Evolutionary conservation across 1,140 invertebrate genomes (phyloP), one percentile per base, ranked within the genome.

Genomic region (Meloidogyne chitwoodi): DNA sequence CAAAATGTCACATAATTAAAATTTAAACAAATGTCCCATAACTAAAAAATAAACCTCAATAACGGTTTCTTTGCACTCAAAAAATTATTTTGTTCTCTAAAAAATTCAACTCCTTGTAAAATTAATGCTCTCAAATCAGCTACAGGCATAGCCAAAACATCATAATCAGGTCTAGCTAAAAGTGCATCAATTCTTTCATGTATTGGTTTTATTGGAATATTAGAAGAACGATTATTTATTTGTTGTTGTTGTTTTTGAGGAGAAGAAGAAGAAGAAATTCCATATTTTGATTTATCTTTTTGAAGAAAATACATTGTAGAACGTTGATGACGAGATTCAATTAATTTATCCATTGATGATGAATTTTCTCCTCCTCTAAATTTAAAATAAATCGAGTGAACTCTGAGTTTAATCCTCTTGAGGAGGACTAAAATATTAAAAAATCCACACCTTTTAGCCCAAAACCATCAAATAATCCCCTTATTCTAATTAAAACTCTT

Each of bases 221-320:
- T 34, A 4, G 48, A n/a, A n/a, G n/a, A 26, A 22, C 29, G 69
- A 41, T 19, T 62, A 1, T 11, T 72, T 29, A 6, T n/a, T n/a
- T n/a, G n/a, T n/a, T n/a, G n/a, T n/a, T n/a, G n/a, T 31, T 41
- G 29, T 16, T 24, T 19, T 29, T 73, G 70, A 22, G 4, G n/a
- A 12, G 11, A 14, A 12, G 27, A 19, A 6, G 68, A 26, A 69
- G 66, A 27, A 31, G 27, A n/a, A 11, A 22, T 24, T 22, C 29
- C 56, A 26, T 63, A 63, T 34, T 73, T 61, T 31, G 61, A 61
- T 22, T 61, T 64, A 22, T 44, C 38, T 68, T 68, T 61, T 61
- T 69, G 68, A 12, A 73, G 56, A 22, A 73, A 62, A 62, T 65
- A 73, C 70, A 73, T 73, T 29, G 70, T 73, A n/a, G 38, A 41